These are phyloP conservation scores for Perodicticus potto DNA, from an alignment of 2,797 vertebrate genomes.

Conservation along the genomic window DNA sequence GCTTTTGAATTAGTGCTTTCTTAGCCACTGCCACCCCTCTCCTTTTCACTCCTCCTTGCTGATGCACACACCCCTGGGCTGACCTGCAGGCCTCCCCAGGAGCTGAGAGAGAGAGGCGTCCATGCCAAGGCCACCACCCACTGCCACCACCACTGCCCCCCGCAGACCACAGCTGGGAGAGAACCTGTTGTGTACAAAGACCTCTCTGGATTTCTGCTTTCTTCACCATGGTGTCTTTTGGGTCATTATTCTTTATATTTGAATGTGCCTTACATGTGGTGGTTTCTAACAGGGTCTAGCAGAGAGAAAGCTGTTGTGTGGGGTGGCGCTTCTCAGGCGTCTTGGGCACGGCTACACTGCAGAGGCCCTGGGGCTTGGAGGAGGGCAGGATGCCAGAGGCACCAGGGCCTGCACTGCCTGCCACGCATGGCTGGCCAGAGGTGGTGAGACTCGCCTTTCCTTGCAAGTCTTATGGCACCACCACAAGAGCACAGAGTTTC, in stretches of 20 bases:
- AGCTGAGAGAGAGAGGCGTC: too few species aligned
- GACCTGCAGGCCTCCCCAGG: too few species aligned
- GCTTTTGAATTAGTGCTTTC: background rate
- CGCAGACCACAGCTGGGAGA: background rate
- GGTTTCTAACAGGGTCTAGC: background rate
- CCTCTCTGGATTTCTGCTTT: background rate
- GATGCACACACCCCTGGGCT: too few species aligned
- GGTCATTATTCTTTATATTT: rapidly evolving
- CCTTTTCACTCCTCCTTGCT: too few species aligned
- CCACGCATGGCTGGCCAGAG: background rate
- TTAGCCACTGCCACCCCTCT: background rate
- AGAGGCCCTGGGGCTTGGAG: too few species aligned
- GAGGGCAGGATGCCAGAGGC: too few species aligned
- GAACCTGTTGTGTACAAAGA: rapidly evolving
- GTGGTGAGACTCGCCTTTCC: background rate
- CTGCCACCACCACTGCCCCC: too few species aligned
- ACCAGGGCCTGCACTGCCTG: background rate
- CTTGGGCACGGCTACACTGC: too few species aligned
- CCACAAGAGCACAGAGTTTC: background rate
- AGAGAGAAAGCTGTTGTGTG: background rate
- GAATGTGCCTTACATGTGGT: background rate
- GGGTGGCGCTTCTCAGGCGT: background rate
- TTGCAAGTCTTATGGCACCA: too few species aligned
- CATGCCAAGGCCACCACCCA: too few species aligned
- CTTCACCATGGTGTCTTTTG: background rate